These are phyloP conservation scores for Coendou prehensilis DNA, from an alignment of 2,797 vertebrate genomes.

Conservation along the genomic window DNA sequence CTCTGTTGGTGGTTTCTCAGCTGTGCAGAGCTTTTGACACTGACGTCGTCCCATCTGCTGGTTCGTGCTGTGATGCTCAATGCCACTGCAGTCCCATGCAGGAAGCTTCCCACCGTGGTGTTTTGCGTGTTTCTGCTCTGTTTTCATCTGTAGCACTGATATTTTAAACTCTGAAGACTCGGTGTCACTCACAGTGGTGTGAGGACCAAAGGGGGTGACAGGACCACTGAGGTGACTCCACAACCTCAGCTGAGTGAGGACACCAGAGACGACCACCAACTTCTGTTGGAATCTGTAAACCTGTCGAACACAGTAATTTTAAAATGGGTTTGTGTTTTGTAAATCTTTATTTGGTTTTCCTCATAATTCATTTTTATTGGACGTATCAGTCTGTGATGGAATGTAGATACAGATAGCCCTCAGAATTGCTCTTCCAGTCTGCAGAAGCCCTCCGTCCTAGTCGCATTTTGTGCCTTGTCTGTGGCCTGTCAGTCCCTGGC, in stretches of 20 bases:
- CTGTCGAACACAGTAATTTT: accelerated
- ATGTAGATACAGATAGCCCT: neutral
- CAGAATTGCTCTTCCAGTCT: neutral
- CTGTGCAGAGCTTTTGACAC: neutral
- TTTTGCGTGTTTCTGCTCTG: neutral
- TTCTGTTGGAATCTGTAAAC: no score
- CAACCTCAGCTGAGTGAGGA: neutral
- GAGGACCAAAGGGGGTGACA: no score
- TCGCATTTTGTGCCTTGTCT: neutral
- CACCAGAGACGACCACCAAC: no score
- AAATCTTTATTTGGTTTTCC: neutral
- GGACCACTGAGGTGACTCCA: no score
- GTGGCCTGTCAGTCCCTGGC: neutral
- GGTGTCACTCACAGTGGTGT: accelerated
- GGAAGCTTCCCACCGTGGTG: neutral
- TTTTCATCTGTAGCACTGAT: neutral
- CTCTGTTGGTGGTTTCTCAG: neutral
- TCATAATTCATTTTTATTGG: neutral
- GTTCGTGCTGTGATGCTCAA: neutral
- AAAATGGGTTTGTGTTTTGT: neutral
- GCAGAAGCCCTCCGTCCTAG: neutral
- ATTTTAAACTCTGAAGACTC: neutral
- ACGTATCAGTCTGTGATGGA: neutral
- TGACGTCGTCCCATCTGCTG: neutral
- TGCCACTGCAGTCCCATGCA: no score